A percentile compares a stretch with the other conserved stretches of the same genome.
These are phyloP conservation scores for Coelogynopora nodosa DNA, from an alignment of 2,888 invertebrate genomes.

Conservation along the genomic window DNA sequence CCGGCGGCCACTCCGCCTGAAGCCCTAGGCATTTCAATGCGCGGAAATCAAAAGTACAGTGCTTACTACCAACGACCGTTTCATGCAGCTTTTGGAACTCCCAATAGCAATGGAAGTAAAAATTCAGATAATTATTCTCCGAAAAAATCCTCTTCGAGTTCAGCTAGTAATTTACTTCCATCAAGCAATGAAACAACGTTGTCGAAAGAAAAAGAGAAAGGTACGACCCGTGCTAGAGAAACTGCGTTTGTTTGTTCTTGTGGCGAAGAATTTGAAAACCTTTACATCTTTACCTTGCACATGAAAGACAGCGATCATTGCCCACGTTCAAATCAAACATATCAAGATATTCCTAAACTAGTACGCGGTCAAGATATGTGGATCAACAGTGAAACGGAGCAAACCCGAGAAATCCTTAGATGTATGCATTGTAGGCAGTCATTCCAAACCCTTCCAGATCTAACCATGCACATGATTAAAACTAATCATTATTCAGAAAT, in stretches of 20 bases:
- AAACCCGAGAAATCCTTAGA: slow-evolving; percentile 89
- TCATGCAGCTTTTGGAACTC: background rate
- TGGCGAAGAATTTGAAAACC: slow-evolving; percentile 54
- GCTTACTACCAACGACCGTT: slow-evolving; percentile 33
- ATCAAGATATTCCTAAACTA: slow-evolving; percentile 67
- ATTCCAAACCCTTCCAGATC: slow-evolving; percentile 88
- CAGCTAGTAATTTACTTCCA: background rate
- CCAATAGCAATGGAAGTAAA: background rate
- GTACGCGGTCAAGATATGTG: slow-evolving; percentile 96
- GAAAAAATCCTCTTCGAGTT: slow-evolving; percentile 12
- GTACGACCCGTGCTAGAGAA: slow-evolving; percentile 34
- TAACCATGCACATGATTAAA: slow-evolving; percentile 97
- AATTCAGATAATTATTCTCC: background rate
- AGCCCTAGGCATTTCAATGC: slow-evolving; percentile 33
- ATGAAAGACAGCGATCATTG: slow-evolving; percentile 82
- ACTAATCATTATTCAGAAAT: slow-evolving; percentile 97
- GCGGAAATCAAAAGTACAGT: slow-evolving; percentile 42
- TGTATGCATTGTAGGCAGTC: slow-evolving; percentile 99
- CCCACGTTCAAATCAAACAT: slow-evolving; percentile 67
- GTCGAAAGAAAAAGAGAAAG: slow-evolving; percentile 11
- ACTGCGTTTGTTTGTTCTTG: slow-evolving; percentile 50
- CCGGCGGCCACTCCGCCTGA: slow-evolving; percentile 12
- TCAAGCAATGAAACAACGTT: background rate
- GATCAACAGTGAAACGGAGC: slow-evolving; percentile 86
- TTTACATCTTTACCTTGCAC: slow-evolving; percentile 59